Conservation (phyloP, 2,797 vertebrate genomes). For the Sorex maritimensis region DNA sequence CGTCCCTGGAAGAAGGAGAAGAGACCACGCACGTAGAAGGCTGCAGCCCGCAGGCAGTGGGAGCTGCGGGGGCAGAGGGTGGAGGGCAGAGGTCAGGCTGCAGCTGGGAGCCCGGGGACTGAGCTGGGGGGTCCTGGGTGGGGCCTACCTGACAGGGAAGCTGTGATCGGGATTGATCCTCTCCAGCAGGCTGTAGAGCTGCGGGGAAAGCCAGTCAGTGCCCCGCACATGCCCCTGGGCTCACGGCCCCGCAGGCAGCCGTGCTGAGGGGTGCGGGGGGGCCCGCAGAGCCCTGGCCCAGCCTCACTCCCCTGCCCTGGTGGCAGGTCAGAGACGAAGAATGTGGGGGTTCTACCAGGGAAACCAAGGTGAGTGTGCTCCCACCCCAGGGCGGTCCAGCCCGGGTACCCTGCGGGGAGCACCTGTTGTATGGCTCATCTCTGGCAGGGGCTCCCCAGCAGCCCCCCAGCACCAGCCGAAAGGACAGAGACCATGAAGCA, state of each 20-base stretch:
- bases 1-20: constrained; percentile 99
- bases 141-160: constrained; percentile 96
- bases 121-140: too few species aligned
- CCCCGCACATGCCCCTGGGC: too few species aligned
- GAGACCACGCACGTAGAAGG: constrained; percentile 98
- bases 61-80: constrained; percentile 90
- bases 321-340: too few species aligned
- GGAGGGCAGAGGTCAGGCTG: not conserved
- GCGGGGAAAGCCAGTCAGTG: constrained; percentile 71
- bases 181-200: constrained; percentile 98
- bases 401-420: too few species aligned
- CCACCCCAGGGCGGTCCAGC: too few species aligned
- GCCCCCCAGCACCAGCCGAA: not conserved
- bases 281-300: too few species aligned
- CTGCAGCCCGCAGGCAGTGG: constrained; percentile 97
- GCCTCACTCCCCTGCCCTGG: too few species aligned
- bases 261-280: too few species aligned
- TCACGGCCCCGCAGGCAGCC: too few species aligned
- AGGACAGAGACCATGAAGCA: constrained; percentile 75
- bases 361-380: too few species aligned
- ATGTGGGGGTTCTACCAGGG: too few species aligned
- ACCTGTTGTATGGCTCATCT: not conserved
- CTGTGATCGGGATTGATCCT: constrained; percentile 99
- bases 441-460: not conserved
- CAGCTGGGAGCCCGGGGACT: too few species aligned